phyloP scores from a whole-genome alignment of 2,888 invertebrate species.

The Mayetiola destructor region DNA sequence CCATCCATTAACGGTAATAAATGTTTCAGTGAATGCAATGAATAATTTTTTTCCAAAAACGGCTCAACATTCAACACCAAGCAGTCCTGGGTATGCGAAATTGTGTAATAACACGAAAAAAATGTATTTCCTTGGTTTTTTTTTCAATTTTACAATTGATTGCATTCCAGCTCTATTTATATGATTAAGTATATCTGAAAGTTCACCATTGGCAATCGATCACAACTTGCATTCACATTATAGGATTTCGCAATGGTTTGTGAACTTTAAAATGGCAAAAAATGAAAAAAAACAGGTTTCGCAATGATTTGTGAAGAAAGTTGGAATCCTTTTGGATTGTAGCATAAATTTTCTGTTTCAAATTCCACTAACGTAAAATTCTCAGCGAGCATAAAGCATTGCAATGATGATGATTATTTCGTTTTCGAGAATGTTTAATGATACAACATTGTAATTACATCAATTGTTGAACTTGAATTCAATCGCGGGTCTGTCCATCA shows the following conservation, averaged over 20 bases:
- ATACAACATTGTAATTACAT: slow-evolving; percentile 1
- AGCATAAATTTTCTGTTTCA: too few species aligned
- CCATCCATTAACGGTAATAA: slow-evolving; percentile 13
- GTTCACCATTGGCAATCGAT: slow-evolving; percentile 1
- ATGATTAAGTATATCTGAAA: not conserved
- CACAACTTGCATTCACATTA: not conserved
- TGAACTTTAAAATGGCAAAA: too few species aligned
- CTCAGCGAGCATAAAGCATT: too few species aligned
- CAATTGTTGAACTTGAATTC: not conserved
- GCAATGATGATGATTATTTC: too few species aligned
- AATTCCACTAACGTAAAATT: too few species aligned
- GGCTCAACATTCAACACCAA: not conserved
- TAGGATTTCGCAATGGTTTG: too few species aligned
- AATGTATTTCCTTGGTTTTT: not conserved
- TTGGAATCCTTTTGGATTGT: too few species aligned
- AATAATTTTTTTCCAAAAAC: not conserved
- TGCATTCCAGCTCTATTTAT: slow-evolving; percentile 1
- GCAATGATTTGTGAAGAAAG: too few species aligned
- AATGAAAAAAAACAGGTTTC: too few species aligned
- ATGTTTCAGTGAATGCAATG: not conserved
- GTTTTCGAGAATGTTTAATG: too few species aligned
- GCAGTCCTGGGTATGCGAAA: too few species aligned
- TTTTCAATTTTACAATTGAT: slow-evolving; percentile 6
- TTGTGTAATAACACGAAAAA: not conserved
- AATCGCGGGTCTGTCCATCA: slow-evolving; percentile 8